A percentile compares a stretch with the other conserved stretches of the same genome.
Evolutionary conservation across 2,113 vertebrate species (phyloP).

Genomic region (Pelobates fuscus): DNA sequence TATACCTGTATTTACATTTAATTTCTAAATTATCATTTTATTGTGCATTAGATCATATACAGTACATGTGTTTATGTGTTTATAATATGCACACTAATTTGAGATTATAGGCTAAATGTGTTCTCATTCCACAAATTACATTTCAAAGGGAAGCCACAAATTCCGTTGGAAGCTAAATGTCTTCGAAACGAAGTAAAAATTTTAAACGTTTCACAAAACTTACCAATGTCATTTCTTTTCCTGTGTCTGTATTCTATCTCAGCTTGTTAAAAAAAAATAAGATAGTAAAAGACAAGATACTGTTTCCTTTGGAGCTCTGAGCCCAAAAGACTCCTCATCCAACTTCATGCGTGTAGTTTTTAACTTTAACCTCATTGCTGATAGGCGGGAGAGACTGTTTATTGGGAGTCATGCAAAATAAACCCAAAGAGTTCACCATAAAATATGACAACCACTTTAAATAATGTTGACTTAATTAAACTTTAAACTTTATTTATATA

Average conservation of each 20-base stretch:
- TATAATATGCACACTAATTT: too few relatives aligned
- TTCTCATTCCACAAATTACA: too few relatives aligned
- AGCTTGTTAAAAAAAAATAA: constrained; percentile 64
- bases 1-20: too few relatives aligned
- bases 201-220: constrained; percentile 48
- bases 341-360: constrained; percentile 55
- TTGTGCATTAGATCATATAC: too few relatives aligned
- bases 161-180: background rate
- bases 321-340: constrained; percentile 54
- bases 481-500: constrained; percentile 83
- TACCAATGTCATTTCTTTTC: constrained; percentile 63
- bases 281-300: constrained; percentile 61
- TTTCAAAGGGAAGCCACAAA: too few relatives aligned
- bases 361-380: constrained; percentile 68
- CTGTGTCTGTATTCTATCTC: constrained; percentile 65
- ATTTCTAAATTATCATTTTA: too few relatives aligned
- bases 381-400: constrained; percentile 71
- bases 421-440: constrained; percentile 74
- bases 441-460: constrained; percentile 83
- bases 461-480: constrained; percentile 83
- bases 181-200: constrained; percentile 5
- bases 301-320: constrained; percentile 26
- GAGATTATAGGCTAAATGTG: too few relatives aligned
- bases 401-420: constrained; percentile 77
- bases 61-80: too few relatives aligned